phyloP scores from a whole-genome alignment of 2,888 invertebrate species.

The Brenthis ino region DNA sequence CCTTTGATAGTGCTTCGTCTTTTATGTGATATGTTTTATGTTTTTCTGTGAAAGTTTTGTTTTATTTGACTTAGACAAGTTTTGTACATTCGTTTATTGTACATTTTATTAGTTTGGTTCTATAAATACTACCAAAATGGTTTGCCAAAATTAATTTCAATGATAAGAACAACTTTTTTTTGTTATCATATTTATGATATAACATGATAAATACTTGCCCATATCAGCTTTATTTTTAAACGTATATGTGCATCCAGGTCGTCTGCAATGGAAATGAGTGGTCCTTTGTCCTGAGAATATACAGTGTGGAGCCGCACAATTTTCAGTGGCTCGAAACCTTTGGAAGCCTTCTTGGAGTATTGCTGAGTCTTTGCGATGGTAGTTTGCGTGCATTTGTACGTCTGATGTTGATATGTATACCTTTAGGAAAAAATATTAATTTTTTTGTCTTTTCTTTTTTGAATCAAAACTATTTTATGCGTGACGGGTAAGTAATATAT shows the following conservation, averaged over 20 bases:
- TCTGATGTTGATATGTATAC: constrained; percentile 99
- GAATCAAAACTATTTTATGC: too few relatives aligned
- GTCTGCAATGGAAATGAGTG: constrained; percentile 98
- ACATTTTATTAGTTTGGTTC: too few relatives aligned
- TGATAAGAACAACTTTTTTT: too few relatives aligned
- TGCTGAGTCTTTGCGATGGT: constrained; percentile 98
- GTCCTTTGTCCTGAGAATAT: constrained; percentile 96
- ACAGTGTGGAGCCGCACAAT: constrained; percentile 95
- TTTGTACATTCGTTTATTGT: not conserved
- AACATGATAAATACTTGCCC: constrained; percentile 85
- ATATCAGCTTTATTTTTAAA: constrained; percentile 99
- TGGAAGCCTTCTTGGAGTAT: constrained; percentile 99
- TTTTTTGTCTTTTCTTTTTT: too few relatives aligned
- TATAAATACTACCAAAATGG: too few relatives aligned
- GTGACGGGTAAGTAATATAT: too few relatives aligned
- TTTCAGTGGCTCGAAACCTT: constrained; percentile 97
- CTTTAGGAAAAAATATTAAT: constrained; percentile 45
- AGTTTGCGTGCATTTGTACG: constrained; percentile 99
- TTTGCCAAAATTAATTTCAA: too few relatives aligned
- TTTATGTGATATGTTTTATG: constrained; percentile 99
- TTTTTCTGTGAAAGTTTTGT: constrained; percentile 88
- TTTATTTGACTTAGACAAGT: not conserved
- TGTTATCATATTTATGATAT: not conserved
- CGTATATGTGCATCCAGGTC: constrained; percentile 95
- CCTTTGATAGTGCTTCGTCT: constrained; percentile 96